phyloP scores from a whole-genome alignment of 2,797 vertebrate species.

The Schizothorax lantsangensis region DNA sequence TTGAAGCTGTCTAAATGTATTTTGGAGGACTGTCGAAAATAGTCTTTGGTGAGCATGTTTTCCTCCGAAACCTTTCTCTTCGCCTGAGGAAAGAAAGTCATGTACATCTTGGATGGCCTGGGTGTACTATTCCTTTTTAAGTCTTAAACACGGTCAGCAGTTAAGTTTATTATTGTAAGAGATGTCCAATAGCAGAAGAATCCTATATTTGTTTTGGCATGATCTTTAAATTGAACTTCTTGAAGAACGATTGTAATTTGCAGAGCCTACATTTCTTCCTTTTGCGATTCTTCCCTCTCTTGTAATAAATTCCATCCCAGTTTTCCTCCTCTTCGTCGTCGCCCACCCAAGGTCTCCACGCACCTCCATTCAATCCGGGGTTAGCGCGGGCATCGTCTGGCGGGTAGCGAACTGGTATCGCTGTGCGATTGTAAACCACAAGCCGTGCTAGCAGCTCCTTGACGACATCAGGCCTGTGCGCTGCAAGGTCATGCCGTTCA shows the following conservation, averaged over 20 bases:
- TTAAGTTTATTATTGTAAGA: neutral
- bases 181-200: neutral
- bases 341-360: constrained; percentile 92
- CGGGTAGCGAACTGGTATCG: constrained; percentile 90
- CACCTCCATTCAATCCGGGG: constrained; percentile 84
- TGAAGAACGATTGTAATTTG: constrained; percentile 90
- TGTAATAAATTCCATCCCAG: constrained; percentile 77
- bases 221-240: constrained; percentile 89
- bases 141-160: neutral
- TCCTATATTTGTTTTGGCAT: constrained; percentile 89
- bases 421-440: constrained; percentile 87
- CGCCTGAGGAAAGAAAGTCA: too few species aligned
- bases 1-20: neutral
- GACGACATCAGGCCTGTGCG: constrained; percentile 85
- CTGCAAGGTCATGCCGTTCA: constrained; percentile 86
- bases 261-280: constrained; percentile 85
- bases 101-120: neutral
- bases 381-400: constrained; percentile 90
- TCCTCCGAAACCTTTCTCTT: too few species aligned
- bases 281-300: constrained; percentile 73
- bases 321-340: constrained; percentile 79
- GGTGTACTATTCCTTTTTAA: neutral
- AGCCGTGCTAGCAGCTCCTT: constrained; percentile 83
- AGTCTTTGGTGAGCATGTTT: too few species aligned
- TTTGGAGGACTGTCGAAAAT: neutral